Evolutionary conservation across 2,797 vertebrate species (phyloP), one percentile per base, ranked within the genome.

Genomic region (Labeo calbasu): DNA sequence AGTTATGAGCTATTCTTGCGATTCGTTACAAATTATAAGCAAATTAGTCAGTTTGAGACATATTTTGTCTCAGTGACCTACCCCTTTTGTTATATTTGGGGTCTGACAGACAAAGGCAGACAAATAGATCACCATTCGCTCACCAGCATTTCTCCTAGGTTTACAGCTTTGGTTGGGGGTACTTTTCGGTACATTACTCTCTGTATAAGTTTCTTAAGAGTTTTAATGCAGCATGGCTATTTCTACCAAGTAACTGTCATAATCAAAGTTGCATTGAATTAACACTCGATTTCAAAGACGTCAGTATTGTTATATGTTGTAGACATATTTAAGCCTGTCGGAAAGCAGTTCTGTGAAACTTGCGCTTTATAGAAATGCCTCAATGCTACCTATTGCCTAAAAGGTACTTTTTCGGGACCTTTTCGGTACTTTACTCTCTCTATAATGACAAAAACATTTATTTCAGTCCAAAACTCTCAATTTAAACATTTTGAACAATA

Each of bases 311-410:
- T 84, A 77, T 70, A 84, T 84, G 75, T 70, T 84, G 53, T 84
- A 84, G 76, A 84, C 75, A 78, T 84, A 84, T 28, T 81, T 80
- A 85, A 87, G 76, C 61, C 85, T 61, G 77, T 79, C 65, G 50
- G 48, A 85, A 78, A 85, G 75, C 55, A 77, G 86, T 87, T 90
- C 84, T 85, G 70, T 79, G 75, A 87, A 87, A 81, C 87, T 83
- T 59, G 53, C 81, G 84, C 85, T 87, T 88, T 81, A 82, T 79
- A 81, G 81, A 85, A 86, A 86, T 71, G 86, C 86, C 86, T 89
- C 86, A 88, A 85, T 84, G 88, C 90, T 90, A 85, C 86, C 86
- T 85, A 87, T 86, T 85, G 75, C 85, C 84, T 85, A 80, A 87
- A 70, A 86, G 50, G 77, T n/a, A n/a, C n/a, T n/a, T n/a, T n/a